These are phyloP conservation scores for Epistrophella euchroma DNA, from an alignment of 2,888 invertebrate species.

Conservation along the genomic window DNA sequence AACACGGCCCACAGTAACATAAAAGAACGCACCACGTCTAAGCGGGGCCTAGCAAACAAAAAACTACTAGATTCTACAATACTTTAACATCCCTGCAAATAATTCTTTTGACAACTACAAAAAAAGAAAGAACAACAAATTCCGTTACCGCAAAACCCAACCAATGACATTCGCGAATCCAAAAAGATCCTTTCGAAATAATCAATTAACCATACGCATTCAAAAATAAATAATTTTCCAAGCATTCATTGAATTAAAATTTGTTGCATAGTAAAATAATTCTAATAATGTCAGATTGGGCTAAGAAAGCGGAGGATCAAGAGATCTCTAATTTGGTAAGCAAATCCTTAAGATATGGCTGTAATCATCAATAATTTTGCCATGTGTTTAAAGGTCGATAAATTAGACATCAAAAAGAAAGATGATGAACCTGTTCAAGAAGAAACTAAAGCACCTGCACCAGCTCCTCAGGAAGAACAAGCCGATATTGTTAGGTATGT, in stretches of 20 bases:
- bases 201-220: background rate
- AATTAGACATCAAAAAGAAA: constrained; percentile 77
- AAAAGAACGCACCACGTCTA: background rate
- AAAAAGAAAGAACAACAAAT: constrained; percentile 44
- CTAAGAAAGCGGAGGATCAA: constrained; percentile 82
- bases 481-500: constrained; percentile 79
- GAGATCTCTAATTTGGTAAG: constrained; percentile 81
- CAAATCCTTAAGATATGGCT: constrained; percentile 11
- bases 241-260: background rate
- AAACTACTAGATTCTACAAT: background rate
- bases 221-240: background rate
- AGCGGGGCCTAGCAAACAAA: background rate
- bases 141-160: constrained; percentile 52
- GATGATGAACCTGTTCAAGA: constrained; percentile 36
- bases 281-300: constrained; percentile 81
- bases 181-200: constrained; percentile 21
- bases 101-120: constrained; percentile 8
- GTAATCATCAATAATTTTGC: constrained; percentile 8
- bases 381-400: constrained; percentile 77
- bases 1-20: no score
- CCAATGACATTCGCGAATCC: constrained; percentile 3
- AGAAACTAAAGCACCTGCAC: constrained; percentile 46
- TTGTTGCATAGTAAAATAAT: background rate
- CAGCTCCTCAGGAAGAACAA: constrained; percentile 77
- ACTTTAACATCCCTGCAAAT: constrained; percentile 2